phyloP scores from a whole-genome alignment of 2,797 vertebrate species.

The Paramormyrops hopkinsi region DNA sequence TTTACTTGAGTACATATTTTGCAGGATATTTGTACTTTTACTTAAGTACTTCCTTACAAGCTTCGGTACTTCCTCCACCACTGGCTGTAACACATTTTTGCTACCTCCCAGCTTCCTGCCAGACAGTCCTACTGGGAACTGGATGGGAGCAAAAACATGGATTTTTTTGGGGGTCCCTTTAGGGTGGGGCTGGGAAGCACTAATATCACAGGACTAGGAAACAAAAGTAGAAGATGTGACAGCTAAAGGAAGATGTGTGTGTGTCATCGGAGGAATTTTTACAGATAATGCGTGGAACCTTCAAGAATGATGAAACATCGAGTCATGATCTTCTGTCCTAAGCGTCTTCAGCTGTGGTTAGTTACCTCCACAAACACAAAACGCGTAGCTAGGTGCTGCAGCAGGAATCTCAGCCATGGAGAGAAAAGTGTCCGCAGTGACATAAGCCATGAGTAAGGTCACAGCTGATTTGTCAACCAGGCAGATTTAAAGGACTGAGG shows the following conservation, averaged over 20 bases:
- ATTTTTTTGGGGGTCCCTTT: not conserved
- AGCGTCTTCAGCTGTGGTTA: not conserved
- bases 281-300: not conserved
- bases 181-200: not conserved
- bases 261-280: not conserved
- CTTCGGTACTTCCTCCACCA: too few relatives aligned
- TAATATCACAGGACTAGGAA: not conserved
- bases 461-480: not conserved
- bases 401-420: not conserved
- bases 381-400: not conserved
- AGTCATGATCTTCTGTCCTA: not conserved
- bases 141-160: not conserved
- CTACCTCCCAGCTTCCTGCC: not conserved
- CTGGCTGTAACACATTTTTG: not conserved
- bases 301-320: not conserved
- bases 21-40: too few relatives aligned
- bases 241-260: not conserved
- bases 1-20: too few relatives aligned
- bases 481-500: not conserved
- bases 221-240: not conserved
- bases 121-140: not conserved
- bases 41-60: too few relatives aligned
- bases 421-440: not conserved
- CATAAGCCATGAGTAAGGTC: not conserved
- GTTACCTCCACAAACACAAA: not conserved